Conservation (phyloP, 2,888 invertebrate species). For the Heliconius cydno region DNA sequence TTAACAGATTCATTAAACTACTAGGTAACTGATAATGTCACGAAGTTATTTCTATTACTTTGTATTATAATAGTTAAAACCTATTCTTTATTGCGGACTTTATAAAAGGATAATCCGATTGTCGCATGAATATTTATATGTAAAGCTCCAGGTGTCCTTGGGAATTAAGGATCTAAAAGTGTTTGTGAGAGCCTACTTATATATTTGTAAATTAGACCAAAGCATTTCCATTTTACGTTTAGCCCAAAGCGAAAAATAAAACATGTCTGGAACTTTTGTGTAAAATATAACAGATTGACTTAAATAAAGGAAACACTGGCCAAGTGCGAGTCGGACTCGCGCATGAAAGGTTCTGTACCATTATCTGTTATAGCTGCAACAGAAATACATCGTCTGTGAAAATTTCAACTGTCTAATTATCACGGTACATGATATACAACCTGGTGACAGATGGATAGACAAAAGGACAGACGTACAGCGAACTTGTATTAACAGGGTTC, state of each 20-base stretch:
- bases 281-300: background rate
- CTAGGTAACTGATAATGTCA: background rate
- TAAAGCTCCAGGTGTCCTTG: conserved; percentile 21
- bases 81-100: background rate
- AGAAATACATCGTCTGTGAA: no score
- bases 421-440: no score
- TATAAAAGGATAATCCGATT: conserved; percentile 13
- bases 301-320: background rate
- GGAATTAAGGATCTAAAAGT: conserved; percentile 13
- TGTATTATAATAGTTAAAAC: background rate
- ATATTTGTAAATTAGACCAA: conserved; percentile 17
- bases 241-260: background rate
- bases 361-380: no score
- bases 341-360: no score
- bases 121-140: conserved; percentile 3
- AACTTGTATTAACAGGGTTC: no score
- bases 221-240: background rate
- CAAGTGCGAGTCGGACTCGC: no score
- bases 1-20: background rate
- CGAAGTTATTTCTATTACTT: background rate
- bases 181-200: conserved; percentile 10
- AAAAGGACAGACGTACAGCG: no score
- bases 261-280: background rate
- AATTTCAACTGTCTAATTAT: no score
- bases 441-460: no score